Evolutionary conservation across 2,113 vertebrate genomes (phyloP).

Genomic region (Ceuthmochares aereus): DNA sequence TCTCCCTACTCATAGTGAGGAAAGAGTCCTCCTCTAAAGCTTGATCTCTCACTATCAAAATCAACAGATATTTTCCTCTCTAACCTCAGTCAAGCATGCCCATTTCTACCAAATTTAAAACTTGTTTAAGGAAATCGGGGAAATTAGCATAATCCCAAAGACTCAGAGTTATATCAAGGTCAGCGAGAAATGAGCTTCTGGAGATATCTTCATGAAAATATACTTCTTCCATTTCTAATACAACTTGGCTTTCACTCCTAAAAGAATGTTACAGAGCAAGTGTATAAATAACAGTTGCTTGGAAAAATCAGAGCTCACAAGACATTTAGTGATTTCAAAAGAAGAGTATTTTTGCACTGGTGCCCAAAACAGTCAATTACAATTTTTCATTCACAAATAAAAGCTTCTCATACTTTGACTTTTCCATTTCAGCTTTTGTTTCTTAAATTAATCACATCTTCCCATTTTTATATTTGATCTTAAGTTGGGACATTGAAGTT

Average conservation of each 20-base stretch:
- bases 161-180: not conserved
- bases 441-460: not conserved
- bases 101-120: not conserved
- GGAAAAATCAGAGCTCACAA: not conserved
- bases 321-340: not conserved
- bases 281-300: not conserved
- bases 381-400: not conserved
- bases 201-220: not conserved
- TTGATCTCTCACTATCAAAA: not conserved
- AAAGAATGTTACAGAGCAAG: not conserved
- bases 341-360: not conserved
- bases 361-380: not conserved
- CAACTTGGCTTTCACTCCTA: not conserved
- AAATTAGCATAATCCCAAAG: not conserved
- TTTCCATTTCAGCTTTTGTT: not conserved
- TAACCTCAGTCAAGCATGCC: not conserved
- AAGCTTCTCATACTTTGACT: not conserved
- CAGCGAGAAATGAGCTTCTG: not conserved
- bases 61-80: not conserved
- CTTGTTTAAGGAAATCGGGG: not conserved
- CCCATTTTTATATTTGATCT: not conserved
- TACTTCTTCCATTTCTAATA: not conserved
- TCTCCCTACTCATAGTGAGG: not conserved
- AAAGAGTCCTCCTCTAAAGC: not conserved
- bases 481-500: not conserved